phyloP scores from a whole-genome alignment of 2,797 vertebrate species.

The Anas georgica region DNA sequence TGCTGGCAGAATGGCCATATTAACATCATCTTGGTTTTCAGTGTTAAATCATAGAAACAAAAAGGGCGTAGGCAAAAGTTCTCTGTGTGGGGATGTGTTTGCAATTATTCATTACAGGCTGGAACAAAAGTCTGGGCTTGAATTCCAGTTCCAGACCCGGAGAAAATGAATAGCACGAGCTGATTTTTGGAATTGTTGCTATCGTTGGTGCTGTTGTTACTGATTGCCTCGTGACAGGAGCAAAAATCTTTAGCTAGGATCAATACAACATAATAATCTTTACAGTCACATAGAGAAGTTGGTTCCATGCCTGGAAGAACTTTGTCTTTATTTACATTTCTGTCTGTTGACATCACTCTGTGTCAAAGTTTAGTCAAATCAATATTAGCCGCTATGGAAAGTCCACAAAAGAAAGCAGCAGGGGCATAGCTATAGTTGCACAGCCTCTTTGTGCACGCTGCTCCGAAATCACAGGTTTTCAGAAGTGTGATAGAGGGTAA shows the following conservation, averaged over 20 bases:
- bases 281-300: neutral
- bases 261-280: accelerated
- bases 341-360: neutral
- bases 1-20: neutral
- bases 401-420: neutral
- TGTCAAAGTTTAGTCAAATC: neutral
- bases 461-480: neutral
- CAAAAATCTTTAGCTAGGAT: neutral
- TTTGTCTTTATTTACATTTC: neutral
- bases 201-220: neutral
- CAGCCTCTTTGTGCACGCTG: accelerated
- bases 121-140: constrained; percentile 36
- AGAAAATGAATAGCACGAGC: neutral
- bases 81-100: constrained; percentile 35
- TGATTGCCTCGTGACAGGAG: neutral
- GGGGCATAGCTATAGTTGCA: neutral
- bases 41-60: constrained; percentile 20
- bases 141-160: constrained; percentile 10
- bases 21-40: constrained; percentile 20
- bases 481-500: neutral
- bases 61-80: constrained; percentile 27
- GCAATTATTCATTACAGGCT: constrained; percentile 39
- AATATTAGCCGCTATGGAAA: neutral
- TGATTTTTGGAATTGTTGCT: neutral
- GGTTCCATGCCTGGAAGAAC: neutral